Conservation (phyloP, 2,113 vertebrate species). For the Xiphophorus maculatus region DNA sequence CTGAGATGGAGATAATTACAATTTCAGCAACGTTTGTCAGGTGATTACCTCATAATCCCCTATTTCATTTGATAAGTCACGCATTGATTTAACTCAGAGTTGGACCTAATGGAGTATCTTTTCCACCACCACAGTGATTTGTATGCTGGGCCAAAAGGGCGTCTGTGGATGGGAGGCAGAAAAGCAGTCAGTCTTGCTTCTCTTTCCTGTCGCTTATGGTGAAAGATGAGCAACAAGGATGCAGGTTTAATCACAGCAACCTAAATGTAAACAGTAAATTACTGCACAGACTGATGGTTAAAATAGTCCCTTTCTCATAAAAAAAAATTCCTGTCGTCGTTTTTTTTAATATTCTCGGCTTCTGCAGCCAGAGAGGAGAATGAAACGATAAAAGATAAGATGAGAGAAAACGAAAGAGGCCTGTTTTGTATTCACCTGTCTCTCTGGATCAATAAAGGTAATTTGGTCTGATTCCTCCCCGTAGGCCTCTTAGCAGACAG, state of each 20-base stretch:
- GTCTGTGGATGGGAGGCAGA: slow-evolving; percentile 71
- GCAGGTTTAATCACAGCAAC: slow-evolving; percentile 65
- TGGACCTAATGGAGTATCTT: slow-evolving; percentile 81
- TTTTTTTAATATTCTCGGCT: slow-evolving; percentile 26
- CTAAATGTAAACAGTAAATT: slow-evolving; percentile 64
- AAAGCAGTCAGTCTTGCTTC: slow-evolving; percentile 67
- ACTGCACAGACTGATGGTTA: slow-evolving; percentile 35
- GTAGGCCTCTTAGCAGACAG: slow-evolving; percentile 79
- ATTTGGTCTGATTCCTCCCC: slow-evolving; percentile 81
- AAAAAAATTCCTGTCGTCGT: slow-evolving; percentile 23
- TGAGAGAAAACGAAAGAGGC: slow-evolving; percentile 55
- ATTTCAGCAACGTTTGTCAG: slow-evolving; percentile 79
- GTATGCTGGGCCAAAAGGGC: slow-evolving; percentile 75
- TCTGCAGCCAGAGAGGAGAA: slow-evolving; percentile 28
- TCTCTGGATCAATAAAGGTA: slow-evolving; percentile 81
- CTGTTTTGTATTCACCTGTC: slow-evolving; percentile 83
- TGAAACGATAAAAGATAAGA: slow-evolving; percentile 56
- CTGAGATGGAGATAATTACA: slow-evolving; percentile 78
- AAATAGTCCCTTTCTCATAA: slow-evolving; percentile 27
- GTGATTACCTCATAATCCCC: slow-evolving; percentile 82
- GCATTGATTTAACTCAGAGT: slow-evolving; percentile 79
- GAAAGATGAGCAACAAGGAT: slow-evolving; percentile 60
- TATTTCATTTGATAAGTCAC: slow-evolving; percentile 83
- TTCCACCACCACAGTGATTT: slow-evolving; percentile 74
- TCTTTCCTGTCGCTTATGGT: slow-evolving; percentile 27